A percentile compares a stretch with the other conserved stretches of the same genome.
phyloP scores from a whole-genome alignment of 1,140 invertebrate genomes.

The Euglossa dilemma region DNA sequence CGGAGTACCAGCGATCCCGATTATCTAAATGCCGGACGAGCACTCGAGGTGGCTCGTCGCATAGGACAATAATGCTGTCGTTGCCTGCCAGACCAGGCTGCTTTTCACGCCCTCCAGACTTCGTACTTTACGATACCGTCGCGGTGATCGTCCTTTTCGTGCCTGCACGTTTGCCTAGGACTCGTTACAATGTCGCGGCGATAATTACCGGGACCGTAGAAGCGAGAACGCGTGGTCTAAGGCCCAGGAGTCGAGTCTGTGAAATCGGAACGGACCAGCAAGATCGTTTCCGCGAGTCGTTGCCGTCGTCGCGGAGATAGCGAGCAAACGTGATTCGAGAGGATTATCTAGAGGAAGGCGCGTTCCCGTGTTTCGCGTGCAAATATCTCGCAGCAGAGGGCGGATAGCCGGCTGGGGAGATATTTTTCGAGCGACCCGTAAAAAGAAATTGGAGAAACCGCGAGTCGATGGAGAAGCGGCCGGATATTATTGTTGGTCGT shows the following conservation, averaged over 20 bases:
- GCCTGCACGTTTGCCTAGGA: too few relatives aligned
- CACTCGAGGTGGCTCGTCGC: not conserved
- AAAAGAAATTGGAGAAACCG: slow-evolving; percentile 44
- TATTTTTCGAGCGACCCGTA: slow-evolving; percentile 37
- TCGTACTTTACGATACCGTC: not conserved
- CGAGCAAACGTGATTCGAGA: not conserved
- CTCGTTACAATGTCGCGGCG: too few relatives aligned
- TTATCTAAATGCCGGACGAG: slow-evolving; percentile 35
- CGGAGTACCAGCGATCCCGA: not conserved
- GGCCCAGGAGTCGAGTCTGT: not conserved
- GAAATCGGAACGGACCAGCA: not conserved
- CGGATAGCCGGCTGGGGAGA: slow-evolving; percentile 1
- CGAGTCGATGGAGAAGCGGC: slow-evolving; percentile 9
- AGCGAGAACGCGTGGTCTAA: too few relatives aligned
- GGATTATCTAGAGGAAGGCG: not conserved
- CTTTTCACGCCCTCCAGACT: not conserved
- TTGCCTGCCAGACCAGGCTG: not conserved
- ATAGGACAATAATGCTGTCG: slow-evolving; percentile 2
- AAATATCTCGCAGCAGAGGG: slow-evolving; percentile 10
- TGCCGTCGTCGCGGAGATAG: not conserved
- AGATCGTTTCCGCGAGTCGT: not conserved
- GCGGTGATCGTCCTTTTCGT: too few relatives aligned
- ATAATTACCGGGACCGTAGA: too few relatives aligned
- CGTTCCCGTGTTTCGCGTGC: not conserved
- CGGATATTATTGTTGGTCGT: slow-evolving; percentile 43